Conservation (phyloP, 2,113 vertebrate genomes). For the Xenopus borealis region DNA sequence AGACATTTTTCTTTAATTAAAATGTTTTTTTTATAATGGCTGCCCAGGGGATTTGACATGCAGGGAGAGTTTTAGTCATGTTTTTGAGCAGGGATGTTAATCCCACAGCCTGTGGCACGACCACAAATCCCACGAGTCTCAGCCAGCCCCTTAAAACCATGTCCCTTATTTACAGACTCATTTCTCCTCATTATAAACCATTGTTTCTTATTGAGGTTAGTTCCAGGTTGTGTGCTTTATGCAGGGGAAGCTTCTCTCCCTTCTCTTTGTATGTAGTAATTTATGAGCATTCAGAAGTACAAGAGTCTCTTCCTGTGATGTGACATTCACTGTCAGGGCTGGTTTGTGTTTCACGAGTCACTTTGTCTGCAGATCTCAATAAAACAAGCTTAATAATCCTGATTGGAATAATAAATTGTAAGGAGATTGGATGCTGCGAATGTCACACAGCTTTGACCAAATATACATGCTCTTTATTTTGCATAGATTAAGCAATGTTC, state of each 20-base stretch:
- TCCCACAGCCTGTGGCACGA: neutral
- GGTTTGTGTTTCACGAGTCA: constrained; percentile 34
- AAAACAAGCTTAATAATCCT: constrained; percentile 46
- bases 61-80: neutral
- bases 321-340: constrained; percentile 42
- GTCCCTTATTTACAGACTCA: neutral
- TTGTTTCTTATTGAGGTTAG: neutral
- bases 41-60: neutral
- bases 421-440: constrained; percentile 16
- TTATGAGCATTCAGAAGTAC: constrained; percentile 32
- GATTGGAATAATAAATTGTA: constrained; percentile 36
- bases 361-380: constrained; percentile 35
- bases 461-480: constrained; percentile 32
- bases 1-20: neutral
- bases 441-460: constrained; percentile 32
- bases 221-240: constrained; percentile 8
- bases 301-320: constrained; percentile 20
- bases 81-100: neutral
- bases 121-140: neutral
- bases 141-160: neutral
- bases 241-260: neutral
- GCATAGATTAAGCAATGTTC: constrained; percentile 25
- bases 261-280: constrained; percentile 15
- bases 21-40: neutral
- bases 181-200: neutral